These are phyloP conservation scores for Polylopha cassiicola DNA, from an alignment of 2,888 invertebrate genomes.

Conservation along the genomic window DNA sequence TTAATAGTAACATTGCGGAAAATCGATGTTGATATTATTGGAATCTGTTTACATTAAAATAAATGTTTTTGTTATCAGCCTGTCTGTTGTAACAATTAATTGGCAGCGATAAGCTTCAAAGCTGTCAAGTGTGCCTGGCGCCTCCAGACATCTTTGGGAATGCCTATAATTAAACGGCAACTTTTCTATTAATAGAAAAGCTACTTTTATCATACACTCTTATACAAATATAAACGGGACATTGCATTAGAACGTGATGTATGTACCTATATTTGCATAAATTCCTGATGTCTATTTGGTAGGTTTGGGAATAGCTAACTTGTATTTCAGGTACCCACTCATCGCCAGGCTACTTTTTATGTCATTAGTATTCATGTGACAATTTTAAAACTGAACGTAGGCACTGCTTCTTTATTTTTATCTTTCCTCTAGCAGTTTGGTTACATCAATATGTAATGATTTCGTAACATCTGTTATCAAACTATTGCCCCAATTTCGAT, in stretches of 20 bases:
- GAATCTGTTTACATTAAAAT: conserved; percentile 37
- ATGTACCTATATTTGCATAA: no score
- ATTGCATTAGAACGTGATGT: no score
- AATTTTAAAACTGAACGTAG: no score
- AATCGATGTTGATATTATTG: conserved; percentile 14
- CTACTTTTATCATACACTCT: conserved; percentile 10
- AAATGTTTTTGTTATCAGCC: conserved; percentile 40
- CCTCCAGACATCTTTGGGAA: conserved; percentile 46
- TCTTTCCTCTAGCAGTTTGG: no score
- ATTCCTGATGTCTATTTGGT: no score
- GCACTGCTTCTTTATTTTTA: no score
- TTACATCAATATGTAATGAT: no score
- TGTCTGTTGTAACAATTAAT: conserved; percentile 54
- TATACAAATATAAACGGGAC: no score
- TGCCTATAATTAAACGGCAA: conserved; percentile 28
- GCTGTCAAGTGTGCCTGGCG: conserved; percentile 52
- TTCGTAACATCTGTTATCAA: conserved; percentile 35
- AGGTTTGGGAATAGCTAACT: no score
- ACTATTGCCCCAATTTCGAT: conserved; percentile 40
- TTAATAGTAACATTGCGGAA: conserved; percentile 23
- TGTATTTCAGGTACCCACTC: no score
- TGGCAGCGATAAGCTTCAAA: conserved; percentile 50
- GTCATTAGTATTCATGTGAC: no score
- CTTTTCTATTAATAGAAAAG: conserved; percentile 12
- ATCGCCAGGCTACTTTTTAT: no score